Evolutionary conservation across 2,797 vertebrate species (phyloP).

Genomic region (Macrochelys suwanniensis): DNA sequence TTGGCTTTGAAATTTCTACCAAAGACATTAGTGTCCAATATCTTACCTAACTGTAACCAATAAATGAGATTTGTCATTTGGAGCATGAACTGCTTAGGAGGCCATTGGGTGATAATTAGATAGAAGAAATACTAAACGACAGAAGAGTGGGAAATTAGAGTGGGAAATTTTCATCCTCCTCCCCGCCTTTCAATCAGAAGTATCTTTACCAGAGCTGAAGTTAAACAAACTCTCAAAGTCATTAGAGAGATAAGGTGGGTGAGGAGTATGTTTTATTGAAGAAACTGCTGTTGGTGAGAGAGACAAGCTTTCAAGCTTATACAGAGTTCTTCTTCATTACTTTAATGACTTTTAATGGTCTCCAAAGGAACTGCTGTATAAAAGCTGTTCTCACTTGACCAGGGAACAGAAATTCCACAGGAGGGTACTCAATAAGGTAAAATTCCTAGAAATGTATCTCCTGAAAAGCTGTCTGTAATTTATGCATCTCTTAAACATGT

Average conservation of each 20-base stretch:
- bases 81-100: not conserved
- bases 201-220: not conserved
- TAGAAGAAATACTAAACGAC: no score
- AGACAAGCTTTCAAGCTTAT: not conserved
- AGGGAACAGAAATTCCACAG: not conserved
- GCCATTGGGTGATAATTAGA: not conserved
- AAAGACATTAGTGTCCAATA: not conserved
- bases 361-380: not conserved
- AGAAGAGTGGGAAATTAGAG: not conserved
- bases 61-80: not conserved
- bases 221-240: not conserved
- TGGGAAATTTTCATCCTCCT: not conserved
- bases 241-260: not conserved
- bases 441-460: slow-evolving; percentile 7
- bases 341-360: not conserved
- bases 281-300: not conserved
- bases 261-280: not conserved
- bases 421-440: not conserved
- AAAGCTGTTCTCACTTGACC: not conserved
- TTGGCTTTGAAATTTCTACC: not conserved
- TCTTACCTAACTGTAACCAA: not conserved
- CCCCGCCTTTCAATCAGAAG: not conserved
- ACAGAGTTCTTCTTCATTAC: not conserved
- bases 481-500: not conserved
- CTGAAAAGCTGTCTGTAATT: not conserved